Percentiles rank a stretch among this genome's conserved stretches.
Evolutionary conservation across 1,140 invertebrate species (phyloP).

Genomic region (Pseudomyrmex concolor): DNA sequence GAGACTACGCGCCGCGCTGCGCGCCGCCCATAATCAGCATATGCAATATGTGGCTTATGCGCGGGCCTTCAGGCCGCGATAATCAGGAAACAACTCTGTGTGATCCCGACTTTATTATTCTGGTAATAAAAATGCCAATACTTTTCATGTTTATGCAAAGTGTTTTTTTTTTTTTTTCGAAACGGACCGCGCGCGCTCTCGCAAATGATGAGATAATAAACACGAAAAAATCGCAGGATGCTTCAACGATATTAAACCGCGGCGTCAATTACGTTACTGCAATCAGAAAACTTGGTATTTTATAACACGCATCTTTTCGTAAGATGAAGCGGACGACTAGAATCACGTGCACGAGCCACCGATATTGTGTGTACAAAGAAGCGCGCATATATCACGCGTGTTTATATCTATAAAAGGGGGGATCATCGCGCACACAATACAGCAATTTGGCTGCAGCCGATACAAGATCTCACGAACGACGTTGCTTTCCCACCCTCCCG

Average conservation of each 20-base stretch:
- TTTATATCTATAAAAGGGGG: conserved; percentile 65
- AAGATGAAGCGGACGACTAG: too few species aligned
- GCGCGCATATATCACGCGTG: conserved; percentile 67
- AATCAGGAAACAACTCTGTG: conserved; percentile 44
- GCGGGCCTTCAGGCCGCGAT: conserved; percentile 61
- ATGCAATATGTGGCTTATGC: conserved; percentile 69
- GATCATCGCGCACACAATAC: conserved; percentile 70
- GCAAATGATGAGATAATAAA: too few species aligned
- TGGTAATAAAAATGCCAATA: conserved; percentile 16
- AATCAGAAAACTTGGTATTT: neutral
- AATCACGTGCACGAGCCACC: conserved; percentile 27
- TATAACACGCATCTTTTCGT: neutral
- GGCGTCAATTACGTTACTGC: too few species aligned
- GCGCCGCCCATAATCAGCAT: conserved; percentile 71
- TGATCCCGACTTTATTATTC: conserved; percentile 53
- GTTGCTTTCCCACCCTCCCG: conserved; percentile 59
- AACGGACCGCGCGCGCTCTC: too few species aligned
- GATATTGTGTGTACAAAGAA: conserved; percentile 24
- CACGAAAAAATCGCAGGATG: too few species aligned
- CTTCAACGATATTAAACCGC: too few species aligned
- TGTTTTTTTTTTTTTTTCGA: neutral
- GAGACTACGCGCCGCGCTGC: conserved; percentile 49
- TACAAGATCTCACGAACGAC: conserved; percentile 68
- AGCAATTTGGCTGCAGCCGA: conserved; percentile 73
- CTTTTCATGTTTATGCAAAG: conserved; percentile 27